phyloP scores from a whole-genome alignment of 2,113 vertebrate genomes.

The human (Homo sapiens) region GRCh38 chr6:159423501-159424000 shows the following conservation, averaged over 20 bases:
- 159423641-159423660: background rate
- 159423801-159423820: background rate
- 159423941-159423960: background rate
- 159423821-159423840: background rate
- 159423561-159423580: too few species aligned
- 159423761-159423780: accelerated
- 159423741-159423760: background rate
- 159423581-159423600: background rate
- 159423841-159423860: background rate
- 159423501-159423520: background rate
- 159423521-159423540: background rate
- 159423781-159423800: background rate
- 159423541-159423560: background rate
- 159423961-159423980: background rate
- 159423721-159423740: background rate
- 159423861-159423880: background rate
- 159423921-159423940: background rate
- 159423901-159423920: background rate
- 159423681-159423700: background rate
- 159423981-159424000: background rate
- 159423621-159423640: background rate
- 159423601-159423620: too few species aligned
- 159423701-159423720: background rate
- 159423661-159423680: background rate
- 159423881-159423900: background rate